Base-by-base conservation (phyloP, 2,888 invertebrate species). In the Agrotis segetum region DNA sequence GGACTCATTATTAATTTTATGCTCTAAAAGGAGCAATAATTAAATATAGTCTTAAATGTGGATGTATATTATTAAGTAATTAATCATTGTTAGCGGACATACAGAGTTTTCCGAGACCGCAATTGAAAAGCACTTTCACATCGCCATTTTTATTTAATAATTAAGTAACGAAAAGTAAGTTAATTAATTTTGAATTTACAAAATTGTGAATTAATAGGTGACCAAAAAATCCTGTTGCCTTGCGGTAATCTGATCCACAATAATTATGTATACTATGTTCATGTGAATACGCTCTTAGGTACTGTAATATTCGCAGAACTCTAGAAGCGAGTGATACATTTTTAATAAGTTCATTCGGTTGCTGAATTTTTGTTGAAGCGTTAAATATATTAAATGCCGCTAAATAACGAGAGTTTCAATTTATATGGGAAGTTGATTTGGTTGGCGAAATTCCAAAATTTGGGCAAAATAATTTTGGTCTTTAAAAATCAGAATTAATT, bases 391-490 rank as follows among this genome's bases (percentile, higher is more conserved):
- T 52, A 64, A 72, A 71, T 59, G 52, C 53, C n/a, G 13, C 46
- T 77, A 63, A 73, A 71, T 72, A 82, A 83, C 74, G 72, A 71
- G 69, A 75, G 69, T 83, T 84, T 81, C 74, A 85, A 84, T 85
- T 88, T 86, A 72, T 79, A 77, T 63, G 65, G 69, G 65, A 77
- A 80, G 77, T 79, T 79, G 74, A 79, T 82, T 77, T 73, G 67
- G 80, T 77, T 87, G 87, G 85, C 87, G 63, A 62, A 79, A 67
- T 58, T 81, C 85, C 86, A 88, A 86, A 84, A 81, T 68, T 77
- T 34, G 46, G 58, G 64, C 60, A 67, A 77, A 70, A 74, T 75
- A 67, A 74, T 79, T 71, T 85, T 67, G 68, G 77, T 75, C 65
- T 55, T 71, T 84, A 77, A 62, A 82, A 77, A 77, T 71, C 74